phyloP scores from a whole-genome alignment of 2,113 vertebrate genomes.

The Protobothrops mucrosquamatus region DNA sequence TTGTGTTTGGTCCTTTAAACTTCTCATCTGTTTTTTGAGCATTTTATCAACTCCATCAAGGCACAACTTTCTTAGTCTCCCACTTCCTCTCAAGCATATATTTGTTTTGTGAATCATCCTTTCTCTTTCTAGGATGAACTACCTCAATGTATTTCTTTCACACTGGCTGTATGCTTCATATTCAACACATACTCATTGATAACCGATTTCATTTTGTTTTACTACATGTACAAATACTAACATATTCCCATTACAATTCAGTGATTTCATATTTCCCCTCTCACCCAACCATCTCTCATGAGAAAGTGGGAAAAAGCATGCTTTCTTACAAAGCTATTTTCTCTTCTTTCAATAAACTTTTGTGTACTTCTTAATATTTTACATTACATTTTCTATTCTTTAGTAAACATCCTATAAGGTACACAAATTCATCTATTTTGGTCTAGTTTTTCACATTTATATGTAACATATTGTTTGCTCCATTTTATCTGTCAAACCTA shows the following conservation, averaged over 20 bases:
- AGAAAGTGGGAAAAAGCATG: neutral
- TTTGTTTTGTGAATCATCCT: neutral
- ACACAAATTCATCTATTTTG: neutral
- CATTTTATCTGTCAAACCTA: neutral
- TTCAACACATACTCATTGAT: neutral
- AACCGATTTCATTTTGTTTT: neutral
- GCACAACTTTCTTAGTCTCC: neutral
- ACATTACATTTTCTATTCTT: neutral
- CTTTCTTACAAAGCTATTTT: neutral
- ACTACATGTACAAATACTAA: neutral
- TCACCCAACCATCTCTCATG: neutral
- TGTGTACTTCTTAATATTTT: neutral
- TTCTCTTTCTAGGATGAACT: neutral
- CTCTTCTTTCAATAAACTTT: neutral
- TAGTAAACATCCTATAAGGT: neutral
- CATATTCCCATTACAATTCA: neutral
- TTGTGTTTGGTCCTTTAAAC: neutral
- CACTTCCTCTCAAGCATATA: neutral
- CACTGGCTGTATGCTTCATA: neutral
- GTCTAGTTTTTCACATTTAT: neutral
- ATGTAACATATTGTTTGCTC: neutral
- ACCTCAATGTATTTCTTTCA: neutral
- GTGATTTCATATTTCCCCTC: neutral
- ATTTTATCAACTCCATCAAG: neutral
- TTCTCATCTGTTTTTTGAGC: neutral